Evolutionary conservation across 2,797 vertebrate genomes (phyloP).

Genomic region (Hapalemur alaotrensis): DNA sequence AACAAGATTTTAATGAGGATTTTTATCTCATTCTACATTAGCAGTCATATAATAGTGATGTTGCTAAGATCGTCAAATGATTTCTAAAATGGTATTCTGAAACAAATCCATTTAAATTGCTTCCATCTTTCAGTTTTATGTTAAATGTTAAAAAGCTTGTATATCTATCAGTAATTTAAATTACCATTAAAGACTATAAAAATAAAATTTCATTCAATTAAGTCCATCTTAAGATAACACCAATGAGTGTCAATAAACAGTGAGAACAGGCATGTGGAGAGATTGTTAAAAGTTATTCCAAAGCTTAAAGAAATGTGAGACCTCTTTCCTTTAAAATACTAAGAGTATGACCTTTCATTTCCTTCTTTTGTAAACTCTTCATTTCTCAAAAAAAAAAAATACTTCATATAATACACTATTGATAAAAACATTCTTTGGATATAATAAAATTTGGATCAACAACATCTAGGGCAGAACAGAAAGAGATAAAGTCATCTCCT

Average conservation of each 20-base stretch:
- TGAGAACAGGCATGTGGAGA: not conserved
- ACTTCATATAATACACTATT: not conserved
- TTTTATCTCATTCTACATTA: conserved; percentile 74
- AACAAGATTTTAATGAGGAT: conserved; percentile 82
- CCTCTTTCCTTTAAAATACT: not conserved
- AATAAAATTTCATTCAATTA: conserved; percentile 19
- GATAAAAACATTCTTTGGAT: not conserved
- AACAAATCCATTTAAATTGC: conserved; percentile 73
- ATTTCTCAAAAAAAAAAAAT: not conserved
- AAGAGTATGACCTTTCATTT: not conserved
- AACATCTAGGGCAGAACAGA: not conserved
- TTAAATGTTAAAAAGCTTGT: conserved; percentile 30
- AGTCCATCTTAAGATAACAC: not conserved
- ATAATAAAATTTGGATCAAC: not conserved
- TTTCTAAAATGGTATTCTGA: conserved; percentile 71
- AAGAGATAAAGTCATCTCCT: not conserved
- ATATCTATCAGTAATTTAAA: not conserved
- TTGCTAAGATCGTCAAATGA: conserved; percentile 68
- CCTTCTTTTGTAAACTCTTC: not conserved
- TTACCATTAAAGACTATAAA: not conserved
- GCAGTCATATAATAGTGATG: conserved; percentile 60
- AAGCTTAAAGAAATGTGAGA: not conserved
- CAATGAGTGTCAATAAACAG: not conserved
- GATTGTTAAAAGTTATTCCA: not conserved
- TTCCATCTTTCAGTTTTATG: conserved; percentile 59